Percentiles rank a stretch among this genome's conserved stretches.
phyloP scores from a whole-genome alignment of 2,113 vertebrate genomes.

The Syngnathus floridae region DNA sequence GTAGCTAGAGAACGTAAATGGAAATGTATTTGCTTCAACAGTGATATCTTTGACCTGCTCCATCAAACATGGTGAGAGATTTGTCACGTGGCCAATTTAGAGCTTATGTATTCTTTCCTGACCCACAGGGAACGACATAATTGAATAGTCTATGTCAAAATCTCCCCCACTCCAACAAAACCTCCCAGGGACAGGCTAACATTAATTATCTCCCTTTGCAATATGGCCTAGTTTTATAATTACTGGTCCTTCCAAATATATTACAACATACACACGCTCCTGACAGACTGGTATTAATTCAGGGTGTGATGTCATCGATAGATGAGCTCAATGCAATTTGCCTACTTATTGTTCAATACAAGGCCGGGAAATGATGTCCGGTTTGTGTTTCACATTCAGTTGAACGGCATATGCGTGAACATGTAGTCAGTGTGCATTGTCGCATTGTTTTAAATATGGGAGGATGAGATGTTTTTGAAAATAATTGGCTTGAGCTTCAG shows the following conservation, averaged over 20 bases:
- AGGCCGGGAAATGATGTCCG: conserved; percentile 38
- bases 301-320: conserved; percentile 18
- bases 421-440: background rate
- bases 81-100: conserved; percentile 73
- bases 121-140: conserved; percentile 71
- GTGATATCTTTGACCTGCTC: conserved; percentile 46
- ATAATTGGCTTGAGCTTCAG: background rate
- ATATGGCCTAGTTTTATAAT: conserved; percentile 81
- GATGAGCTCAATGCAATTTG: conserved; percentile 28
- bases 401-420: background rate
- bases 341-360: conserved; percentile 45
- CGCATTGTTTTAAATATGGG: background rate
- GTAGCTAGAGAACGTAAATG: background rate
- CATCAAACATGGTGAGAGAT: conserved; percentile 54
- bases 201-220: conserved; percentile 79
- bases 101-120: conserved; percentile 68
- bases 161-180: conserved; percentile 59
- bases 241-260: conserved; percentile 77
- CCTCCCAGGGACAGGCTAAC: conserved; percentile 69
- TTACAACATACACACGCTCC: conserved; percentile 56
- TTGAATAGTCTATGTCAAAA: conserved; percentile 79
- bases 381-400: conserved; percentile 10
- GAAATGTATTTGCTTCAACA: conserved; percentile 4
- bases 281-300: conserved; percentile 55
- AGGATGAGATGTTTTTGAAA: background rate